Base-by-base conservation (phyloP, 2,888 invertebrate genomes). In the Brenthis hecate region DNA sequence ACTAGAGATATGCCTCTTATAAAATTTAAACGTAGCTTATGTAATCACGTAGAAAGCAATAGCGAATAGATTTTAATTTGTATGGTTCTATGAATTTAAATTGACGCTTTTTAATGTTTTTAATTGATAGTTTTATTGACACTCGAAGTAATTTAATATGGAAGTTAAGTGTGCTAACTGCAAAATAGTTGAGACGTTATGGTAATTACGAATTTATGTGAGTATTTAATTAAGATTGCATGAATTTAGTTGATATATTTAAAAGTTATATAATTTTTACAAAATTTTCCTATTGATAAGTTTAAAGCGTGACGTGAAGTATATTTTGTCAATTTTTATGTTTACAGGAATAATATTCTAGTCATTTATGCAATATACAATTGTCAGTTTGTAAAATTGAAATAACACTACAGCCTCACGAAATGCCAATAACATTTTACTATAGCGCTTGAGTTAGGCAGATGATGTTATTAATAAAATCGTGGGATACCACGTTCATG, bases 381-480 rank as follows among this genome's bases (percentile, higher is more conserved):
- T 56, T 69, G 69, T 74, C 68, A 68, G 47, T 32, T 61, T 58
- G 66, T 69, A 66, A 60, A 66, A 62, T 66, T 55, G 64, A 66
- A 72, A 68, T 71, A 69, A 55, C 66, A 69, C 68, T 65, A 65
- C 61, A 50, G 57, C 55, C 66, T 51, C 69, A 71, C 72, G 70
- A 68, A 57, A 73, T 68, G 58, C 64, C 58, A 64, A 67, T 69
- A 61, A 62, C 61, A 68, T 72, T 72, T 73, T 72, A 70, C 65
- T 70, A 63, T 55, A 60, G 64, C 53, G 32, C 50, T 51, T 36
- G 13, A 65, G 57, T 65, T 57, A 16, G 53, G 55, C 58, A 64
- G 65, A 66, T 66, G 69, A 71, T 69, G 64, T 65, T 53, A 60
- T 71, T 73, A 73, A 74, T 70, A 69, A 67, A 67, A 70, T 71